Base-by-base conservation (phyloP, 2,797 vertebrate species). In the Sebastes glaucus region DNA sequence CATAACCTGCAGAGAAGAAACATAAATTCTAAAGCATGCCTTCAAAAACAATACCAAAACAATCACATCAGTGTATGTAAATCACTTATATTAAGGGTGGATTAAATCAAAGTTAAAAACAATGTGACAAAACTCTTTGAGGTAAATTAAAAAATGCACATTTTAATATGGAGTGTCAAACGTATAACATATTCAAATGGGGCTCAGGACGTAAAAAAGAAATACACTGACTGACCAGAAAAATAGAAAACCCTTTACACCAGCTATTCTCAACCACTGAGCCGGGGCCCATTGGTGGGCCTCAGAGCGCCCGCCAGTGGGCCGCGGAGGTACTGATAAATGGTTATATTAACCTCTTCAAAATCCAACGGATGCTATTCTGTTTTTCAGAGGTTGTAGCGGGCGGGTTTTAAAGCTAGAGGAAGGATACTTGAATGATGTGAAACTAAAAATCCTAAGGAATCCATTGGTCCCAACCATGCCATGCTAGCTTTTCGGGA, bases 1-100 rank as follows among this genome's bases (percentile, higher is more conserved):
- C 99, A 99, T 70, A 99, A 92, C 92, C 99, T 99, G 84, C 27
- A 85, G 49, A 27, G 6, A 28, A 22, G 1, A 80, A 79, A 80
- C 30, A 70, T 27, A 83, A 57, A 73, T 28, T 23, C 4, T 53
- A 33, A 33, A 16, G 33, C 16, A 25, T 30, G 64, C 53, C 25
- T 27, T 38, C 2, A 38, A 65, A 65, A 6, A 8, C 11, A 5
- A 46, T 13, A 42, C 14, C 28, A 62, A 10, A 42, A 38, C 7
- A 22, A 35, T n/a, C 27, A 28, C 27, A 4, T 61, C 1, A 57
- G 16, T 56, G 22, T 16, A 4, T 32, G 38, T 0, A 25, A 62
- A 2, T 27, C n/a, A 16, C 23, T 23, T 32, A 32, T 1, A 28
- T 1, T 8, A 2, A 18, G 14, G 23, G 11, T 27, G 10, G 10